Percentiles rank a stretch among this genome's conserved stretches.
Evolutionary conservation across 2,113 vertebrate species (phyloP).

Genomic region (Setophaga coronata): DNA sequence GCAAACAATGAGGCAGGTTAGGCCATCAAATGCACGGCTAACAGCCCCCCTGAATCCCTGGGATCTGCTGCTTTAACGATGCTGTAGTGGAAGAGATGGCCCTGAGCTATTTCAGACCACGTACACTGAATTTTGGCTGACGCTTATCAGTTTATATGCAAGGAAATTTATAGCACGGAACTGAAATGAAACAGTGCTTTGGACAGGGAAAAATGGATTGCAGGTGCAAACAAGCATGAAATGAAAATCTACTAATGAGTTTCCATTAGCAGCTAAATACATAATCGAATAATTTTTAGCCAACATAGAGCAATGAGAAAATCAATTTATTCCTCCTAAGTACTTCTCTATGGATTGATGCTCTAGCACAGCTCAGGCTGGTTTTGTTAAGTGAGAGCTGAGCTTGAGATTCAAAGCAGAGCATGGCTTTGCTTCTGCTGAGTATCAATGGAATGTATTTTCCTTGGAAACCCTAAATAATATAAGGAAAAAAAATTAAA

Average conservation of each 20-base stretch:
- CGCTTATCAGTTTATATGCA: neutral
- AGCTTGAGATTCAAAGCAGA: neutral
- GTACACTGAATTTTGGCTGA: neutral
- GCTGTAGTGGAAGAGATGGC: neutral
- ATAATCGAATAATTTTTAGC: constrained; percentile 70
- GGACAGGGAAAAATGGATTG: constrained; percentile 53
- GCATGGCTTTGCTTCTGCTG: neutral
- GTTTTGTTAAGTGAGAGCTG: neutral
- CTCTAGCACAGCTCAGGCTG: constrained; percentile 11
- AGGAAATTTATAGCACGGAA: neutral
- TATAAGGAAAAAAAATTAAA: neutral
- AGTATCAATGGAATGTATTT: neutral
- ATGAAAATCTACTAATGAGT: constrained; percentile 75
- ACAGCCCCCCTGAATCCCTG: neutral
- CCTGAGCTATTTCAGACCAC: neutral
- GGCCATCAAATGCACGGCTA: neutral
- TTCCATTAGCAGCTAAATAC: constrained; percentile 71
- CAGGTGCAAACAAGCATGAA: constrained; percentile 72
- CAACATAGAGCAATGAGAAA: constrained; percentile 44
- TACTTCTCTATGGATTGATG: constrained; percentile 22
- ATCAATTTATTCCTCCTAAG: constrained; percentile 68
- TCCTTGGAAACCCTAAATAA: neutral
- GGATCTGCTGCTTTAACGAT: neutral
- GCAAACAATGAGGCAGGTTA: neutral
- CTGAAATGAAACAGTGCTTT: constrained; percentile 39